Percentiles rank a stretch among this genome's conserved stretches.
Conservation (phyloP, 2,113 vertebrate species). For the Silurus asotus region DNA sequence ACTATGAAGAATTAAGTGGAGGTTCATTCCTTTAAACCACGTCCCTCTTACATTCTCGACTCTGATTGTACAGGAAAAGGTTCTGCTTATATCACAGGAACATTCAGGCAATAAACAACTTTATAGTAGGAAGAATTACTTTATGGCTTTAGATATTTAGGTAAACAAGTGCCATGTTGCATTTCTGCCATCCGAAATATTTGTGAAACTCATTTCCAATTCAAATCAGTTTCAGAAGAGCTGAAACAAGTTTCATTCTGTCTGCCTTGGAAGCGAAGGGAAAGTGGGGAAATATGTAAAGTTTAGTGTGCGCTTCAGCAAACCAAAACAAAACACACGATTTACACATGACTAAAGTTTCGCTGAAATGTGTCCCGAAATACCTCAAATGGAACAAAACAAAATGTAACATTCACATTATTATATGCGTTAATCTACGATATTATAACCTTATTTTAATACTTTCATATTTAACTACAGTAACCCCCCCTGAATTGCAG, state of each 20-base stretch:
- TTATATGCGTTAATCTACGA: not conserved
- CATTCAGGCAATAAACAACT: not conserved
- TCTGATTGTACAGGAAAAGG: not conserved
- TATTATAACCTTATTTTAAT: not conserved
- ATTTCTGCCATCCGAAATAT: constrained; percentile 44
- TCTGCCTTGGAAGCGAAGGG: constrained; percentile 35
- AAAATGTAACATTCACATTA: not conserved
- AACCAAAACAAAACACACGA: not conserved
- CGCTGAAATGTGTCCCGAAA: not conserved
- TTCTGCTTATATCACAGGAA: not conserved
- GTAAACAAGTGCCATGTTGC: constrained; percentile 9
- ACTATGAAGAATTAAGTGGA: too few relatives aligned
- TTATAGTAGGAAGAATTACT: not conserved
- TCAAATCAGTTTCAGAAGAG: constrained; percentile 57
- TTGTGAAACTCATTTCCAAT: constrained; percentile 49
- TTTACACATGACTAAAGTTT: not conserved
- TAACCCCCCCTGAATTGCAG: not conserved
- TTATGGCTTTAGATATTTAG: not conserved
- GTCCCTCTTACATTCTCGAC: not conserved
- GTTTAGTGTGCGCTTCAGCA: not conserved
- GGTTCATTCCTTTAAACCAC: not conserved
- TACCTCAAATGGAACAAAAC: not conserved
- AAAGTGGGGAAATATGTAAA: constrained; percentile 10
- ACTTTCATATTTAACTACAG: not conserved
- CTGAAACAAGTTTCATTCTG: constrained; percentile 43